Percentiles rank a stretch among this genome's conserved stretches.
These are phyloP conservation scores for Brienomyrus longianalis DNA, from an alignment of 2,113 vertebrate species.

Conservation along the genomic window DNA sequence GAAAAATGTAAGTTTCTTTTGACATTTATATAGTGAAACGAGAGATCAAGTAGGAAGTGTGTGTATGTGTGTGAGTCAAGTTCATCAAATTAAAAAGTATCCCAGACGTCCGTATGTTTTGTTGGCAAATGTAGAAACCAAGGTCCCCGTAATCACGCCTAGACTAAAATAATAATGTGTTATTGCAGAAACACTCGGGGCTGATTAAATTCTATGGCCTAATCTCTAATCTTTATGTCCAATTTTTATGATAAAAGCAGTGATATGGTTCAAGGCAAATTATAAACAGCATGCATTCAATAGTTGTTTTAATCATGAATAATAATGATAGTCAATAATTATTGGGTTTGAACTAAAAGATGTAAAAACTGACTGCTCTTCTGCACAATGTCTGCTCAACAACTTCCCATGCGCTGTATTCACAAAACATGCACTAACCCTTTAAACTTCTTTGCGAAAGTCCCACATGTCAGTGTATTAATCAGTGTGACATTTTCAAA, in stretches of 20 bases:
- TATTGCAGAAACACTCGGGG: not conserved
- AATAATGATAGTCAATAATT: not conserved
- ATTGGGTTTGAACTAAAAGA: not conserved
- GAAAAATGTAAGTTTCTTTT: slow-evolving; percentile 39
- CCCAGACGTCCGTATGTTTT: not conserved
- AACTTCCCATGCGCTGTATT: not conserved
- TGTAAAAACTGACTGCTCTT: not conserved
- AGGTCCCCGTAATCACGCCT: not conserved
- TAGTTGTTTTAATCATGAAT: not conserved
- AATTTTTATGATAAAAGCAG: not conserved
- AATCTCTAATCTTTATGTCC: not conserved
- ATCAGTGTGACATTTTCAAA: slow-evolving; percentile 30
- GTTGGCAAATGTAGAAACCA: not conserved
- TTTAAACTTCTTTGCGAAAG: slow-evolving; percentile 22
- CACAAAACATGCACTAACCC: not conserved
- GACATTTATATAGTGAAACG: slow-evolving; percentile 52
- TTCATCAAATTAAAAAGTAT: not conserved
- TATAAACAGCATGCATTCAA: not conserved
- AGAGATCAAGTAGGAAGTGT: slow-evolving; percentile 38
- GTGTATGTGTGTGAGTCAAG: not conserved
- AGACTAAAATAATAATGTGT: not conserved
- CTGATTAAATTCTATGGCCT: not conserved
- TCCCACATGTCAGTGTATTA: slow-evolving; percentile 24
- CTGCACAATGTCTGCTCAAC: not conserved
- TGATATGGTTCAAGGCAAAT: not conserved